Percentiles rank a stretch among this genome's conserved stretches.
These are phyloP conservation scores for Mesocricetus auratus DNA, from an alignment of 2,113 vertebrate genomes.

Conservation along the genomic window DNA sequence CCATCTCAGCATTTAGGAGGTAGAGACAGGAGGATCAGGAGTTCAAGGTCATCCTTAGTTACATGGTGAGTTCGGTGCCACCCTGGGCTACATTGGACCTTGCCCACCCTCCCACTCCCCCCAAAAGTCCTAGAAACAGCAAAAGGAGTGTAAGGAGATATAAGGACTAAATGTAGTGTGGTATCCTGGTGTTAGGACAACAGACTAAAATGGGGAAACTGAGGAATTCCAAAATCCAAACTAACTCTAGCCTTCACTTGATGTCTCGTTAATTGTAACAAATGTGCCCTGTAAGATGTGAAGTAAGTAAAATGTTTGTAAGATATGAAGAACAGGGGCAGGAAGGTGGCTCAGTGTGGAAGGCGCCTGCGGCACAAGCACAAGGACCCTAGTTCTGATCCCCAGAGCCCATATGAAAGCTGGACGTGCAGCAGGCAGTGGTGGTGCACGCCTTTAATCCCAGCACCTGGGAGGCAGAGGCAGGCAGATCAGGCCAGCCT, in stretches of 20 bases:
- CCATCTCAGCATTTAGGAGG: neutral
- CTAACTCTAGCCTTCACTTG: neutral
- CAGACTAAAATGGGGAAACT: neutral
- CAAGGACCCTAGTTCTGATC: neutral
- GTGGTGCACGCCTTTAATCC: too few relatives aligned
- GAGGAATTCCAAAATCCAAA: neutral
- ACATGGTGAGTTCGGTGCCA: neutral
- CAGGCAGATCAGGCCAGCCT: too few relatives aligned
- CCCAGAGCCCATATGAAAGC: too few relatives aligned
- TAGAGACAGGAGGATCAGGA: neutral
- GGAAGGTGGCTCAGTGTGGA: neutral
- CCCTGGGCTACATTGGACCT: neutral
- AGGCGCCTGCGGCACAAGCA: fast-evolving
- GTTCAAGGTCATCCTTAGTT: neutral
- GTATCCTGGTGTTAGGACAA: neutral
- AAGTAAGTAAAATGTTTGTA: neutral
- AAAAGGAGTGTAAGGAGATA: neutral
- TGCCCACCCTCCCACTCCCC: neutral
- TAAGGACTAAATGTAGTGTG: fast-evolving
- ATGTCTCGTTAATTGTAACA: neutral
- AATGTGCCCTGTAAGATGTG: neutral
- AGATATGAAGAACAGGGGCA: neutral
- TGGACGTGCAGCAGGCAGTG: too few relatives aligned
- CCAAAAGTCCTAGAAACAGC: neutral
- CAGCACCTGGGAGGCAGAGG: too few relatives aligned